These are phyloP conservation scores for Hyposoter didymator DNA, from an alignment of 2,888 invertebrate species.

Conservation along the genomic window DNA sequence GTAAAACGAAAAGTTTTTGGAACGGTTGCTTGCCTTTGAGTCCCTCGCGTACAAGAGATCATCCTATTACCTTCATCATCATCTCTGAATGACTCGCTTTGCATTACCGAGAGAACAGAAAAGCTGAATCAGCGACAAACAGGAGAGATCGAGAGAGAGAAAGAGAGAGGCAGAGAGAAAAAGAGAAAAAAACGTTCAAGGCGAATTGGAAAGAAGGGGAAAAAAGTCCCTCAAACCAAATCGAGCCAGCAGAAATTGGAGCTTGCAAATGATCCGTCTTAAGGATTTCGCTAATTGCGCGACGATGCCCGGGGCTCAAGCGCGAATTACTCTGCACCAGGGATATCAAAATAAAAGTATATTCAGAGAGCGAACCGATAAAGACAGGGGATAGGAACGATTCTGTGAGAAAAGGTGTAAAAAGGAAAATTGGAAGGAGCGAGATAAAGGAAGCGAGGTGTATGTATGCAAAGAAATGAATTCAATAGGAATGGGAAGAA, in stretches of 20 bases:
- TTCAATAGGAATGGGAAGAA: slow-evolving; percentile 21
- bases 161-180: neutral
- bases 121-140: slow-evolving; percentile 35
- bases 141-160: neutral
- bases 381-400: slow-evolving; percentile 13
- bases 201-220: slow-evolving; percentile 7
- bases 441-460: slow-evolving; percentile 31
- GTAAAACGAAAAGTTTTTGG: neutral
- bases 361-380: slow-evolving; percentile 19
- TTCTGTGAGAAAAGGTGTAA: slow-evolving; percentile 36
- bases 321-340: slow-evolving; percentile 45
- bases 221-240: slow-evolving; percentile 72
- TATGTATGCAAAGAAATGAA: slow-evolving; percentile 31
- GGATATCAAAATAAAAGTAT: slow-evolving; percentile 56
- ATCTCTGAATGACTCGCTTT: slow-evolving; percentile 59
- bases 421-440: slow-evolving; percentile 12
- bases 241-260: slow-evolving; percentile 78
- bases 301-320: slow-evolving; percentile 36
- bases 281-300: slow-evolving; percentile 79
- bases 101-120: neutral
- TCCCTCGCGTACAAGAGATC: too few species aligned
- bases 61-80: slow-evolving; percentile 69
- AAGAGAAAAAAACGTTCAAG: neutral
- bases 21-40: neutral
- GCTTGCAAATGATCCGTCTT: slow-evolving; percentile 80